Evolutionary conservation across 2,797 vertebrate genomes (phyloP).

Genomic region (Anguilla pacifica): DNA sequence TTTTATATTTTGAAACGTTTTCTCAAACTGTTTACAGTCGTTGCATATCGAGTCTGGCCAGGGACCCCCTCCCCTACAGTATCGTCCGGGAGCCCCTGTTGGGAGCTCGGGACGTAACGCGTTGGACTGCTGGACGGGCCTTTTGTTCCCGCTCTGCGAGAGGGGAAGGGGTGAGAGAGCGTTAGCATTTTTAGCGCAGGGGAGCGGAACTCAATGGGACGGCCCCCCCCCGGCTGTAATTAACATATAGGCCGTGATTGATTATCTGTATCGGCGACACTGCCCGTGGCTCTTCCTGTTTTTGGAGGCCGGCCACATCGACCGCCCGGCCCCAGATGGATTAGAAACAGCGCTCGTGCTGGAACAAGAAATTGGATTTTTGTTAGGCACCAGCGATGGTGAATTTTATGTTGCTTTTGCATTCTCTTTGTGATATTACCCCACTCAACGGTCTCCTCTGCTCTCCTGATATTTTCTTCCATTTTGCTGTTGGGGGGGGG

Average conservation of each 20-base stretch:
- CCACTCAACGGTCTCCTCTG: constrained; percentile 24
- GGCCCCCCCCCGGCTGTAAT: constrained; percentile 65
- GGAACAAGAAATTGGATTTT: constrained; percentile 55
- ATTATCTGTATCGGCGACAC: constrained; percentile 68
- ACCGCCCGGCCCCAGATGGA: constrained; percentile 57
- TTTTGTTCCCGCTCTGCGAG: neutral
- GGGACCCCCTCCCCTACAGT: no score
- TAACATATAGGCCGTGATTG: constrained; percentile 65
- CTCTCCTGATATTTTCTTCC: neutral
- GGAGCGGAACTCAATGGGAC: constrained; percentile 26
- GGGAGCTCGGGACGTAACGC: neutral
- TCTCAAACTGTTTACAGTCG: neutral
- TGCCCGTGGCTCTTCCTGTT: constrained; percentile 73
- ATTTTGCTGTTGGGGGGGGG: neutral
- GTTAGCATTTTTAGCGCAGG: constrained; percentile 27
- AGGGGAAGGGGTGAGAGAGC: neutral
- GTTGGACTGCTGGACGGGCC: neutral
- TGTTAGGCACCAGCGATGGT: constrained; percentile 28
- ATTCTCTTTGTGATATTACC: neutral
- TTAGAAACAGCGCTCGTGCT: constrained; percentile 53
- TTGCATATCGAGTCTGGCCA: neutral
- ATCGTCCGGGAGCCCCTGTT: no score
- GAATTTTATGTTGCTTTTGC: constrained; percentile 22
- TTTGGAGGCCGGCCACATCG: constrained; percentile 64
- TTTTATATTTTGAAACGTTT: neutral